These are phyloP conservation scores for Leuciscus idus DNA, from an alignment of 2,113 vertebrate species.

Conservation along the genomic window DNA sequence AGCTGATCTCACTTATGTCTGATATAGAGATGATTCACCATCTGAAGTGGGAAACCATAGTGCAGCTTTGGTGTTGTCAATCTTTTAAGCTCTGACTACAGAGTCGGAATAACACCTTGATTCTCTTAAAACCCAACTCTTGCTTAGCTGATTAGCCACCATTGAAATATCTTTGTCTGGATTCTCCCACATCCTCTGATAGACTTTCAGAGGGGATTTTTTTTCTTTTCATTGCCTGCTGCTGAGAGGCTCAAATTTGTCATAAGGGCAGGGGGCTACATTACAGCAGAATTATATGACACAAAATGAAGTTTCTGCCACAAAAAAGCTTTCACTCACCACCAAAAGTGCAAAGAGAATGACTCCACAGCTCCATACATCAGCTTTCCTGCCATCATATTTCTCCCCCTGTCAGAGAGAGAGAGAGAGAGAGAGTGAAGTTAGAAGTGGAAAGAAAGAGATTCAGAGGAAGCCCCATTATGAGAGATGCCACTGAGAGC, in stretches of 20 bases:
- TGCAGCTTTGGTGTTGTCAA: conserved; percentile 23
- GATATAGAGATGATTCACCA: conserved; percentile 28
- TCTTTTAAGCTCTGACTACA: conserved; percentile 20
- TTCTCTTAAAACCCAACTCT: conserved; percentile 2
- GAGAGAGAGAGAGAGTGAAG: background rate
- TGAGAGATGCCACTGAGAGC: conserved; percentile 48
- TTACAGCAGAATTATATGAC: conserved; percentile 19
- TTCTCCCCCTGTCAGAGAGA: conserved; percentile 87
- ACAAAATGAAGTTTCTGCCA: conserved; percentile 19
- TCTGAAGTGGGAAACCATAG: background rate
- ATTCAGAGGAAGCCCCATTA: conserved; percentile 35
- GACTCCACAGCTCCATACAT: conserved; percentile 98
- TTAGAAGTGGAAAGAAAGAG: conserved; percentile 1
- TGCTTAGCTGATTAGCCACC: conserved; percentile 26
- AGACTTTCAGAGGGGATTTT: conserved; percentile 29
- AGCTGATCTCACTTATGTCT: conserved; percentile 9
- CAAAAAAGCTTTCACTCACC: conserved; percentile 80
- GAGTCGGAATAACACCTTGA: background rate
- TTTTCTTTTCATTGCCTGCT: conserved; percentile 17
- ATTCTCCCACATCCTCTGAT: conserved; percentile 18
- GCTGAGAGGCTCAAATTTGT: conserved; percentile 25
- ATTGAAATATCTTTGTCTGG: conserved; percentile 1
- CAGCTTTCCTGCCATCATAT: conserved; percentile 96
- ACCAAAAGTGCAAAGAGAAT: conserved; percentile 98
- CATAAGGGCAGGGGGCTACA: conserved; percentile 8